These are phyloP conservation scores for Zygaena filipendulae DNA, from an alignment of 2,888 invertebrate genomes.

Conservation along the genomic window DNA sequence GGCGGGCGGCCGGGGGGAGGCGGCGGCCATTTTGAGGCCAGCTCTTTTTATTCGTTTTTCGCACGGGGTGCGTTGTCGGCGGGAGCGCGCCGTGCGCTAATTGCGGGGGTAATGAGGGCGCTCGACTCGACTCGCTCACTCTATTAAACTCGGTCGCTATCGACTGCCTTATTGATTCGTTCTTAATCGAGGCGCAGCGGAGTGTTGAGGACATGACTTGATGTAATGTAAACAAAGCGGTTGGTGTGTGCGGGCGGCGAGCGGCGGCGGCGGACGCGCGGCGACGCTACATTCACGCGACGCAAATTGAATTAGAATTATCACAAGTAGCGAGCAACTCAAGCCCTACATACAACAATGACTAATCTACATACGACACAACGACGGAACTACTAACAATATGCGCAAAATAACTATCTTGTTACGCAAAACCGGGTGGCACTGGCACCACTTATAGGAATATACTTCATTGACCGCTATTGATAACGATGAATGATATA, in stretches of 20 bases:
- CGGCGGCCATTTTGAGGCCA: conserved; percentile 81
- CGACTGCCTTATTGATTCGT: conserved; percentile 67
- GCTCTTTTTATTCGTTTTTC: conserved; percentile 73
- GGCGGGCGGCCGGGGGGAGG: conserved; percentile 54
- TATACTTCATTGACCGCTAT: no score
- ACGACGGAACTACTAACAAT: conserved; percentile 14
- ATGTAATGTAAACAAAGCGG: conserved; percentile 52
- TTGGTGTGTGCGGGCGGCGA: conserved; percentile 17
- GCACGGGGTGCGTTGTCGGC: conserved; percentile 66
- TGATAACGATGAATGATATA: no score
- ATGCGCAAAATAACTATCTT: no score
- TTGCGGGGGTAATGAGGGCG: conserved; percentile 69
- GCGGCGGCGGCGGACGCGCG: conserved; percentile 18
- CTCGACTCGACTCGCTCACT: conserved; percentile 63
- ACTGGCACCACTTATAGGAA: no score
- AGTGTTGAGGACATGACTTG: conserved; percentile 33
- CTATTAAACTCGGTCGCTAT: conserved; percentile 65
- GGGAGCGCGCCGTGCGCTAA: conserved; percentile 65
- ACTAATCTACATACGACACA: conserved; percentile 21
- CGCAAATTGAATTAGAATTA: conserved; percentile 56
- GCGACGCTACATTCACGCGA: conserved; percentile 28
- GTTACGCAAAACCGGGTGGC: no score
- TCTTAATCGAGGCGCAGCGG: conserved; percentile 54
- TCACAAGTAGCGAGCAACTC: conserved; percentile 34
- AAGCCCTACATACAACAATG: conserved; percentile 20